Conservation (phyloP, 37 sponge, comb jelly and placozoan species). For the Cladorhizidae sp. region DNA sequence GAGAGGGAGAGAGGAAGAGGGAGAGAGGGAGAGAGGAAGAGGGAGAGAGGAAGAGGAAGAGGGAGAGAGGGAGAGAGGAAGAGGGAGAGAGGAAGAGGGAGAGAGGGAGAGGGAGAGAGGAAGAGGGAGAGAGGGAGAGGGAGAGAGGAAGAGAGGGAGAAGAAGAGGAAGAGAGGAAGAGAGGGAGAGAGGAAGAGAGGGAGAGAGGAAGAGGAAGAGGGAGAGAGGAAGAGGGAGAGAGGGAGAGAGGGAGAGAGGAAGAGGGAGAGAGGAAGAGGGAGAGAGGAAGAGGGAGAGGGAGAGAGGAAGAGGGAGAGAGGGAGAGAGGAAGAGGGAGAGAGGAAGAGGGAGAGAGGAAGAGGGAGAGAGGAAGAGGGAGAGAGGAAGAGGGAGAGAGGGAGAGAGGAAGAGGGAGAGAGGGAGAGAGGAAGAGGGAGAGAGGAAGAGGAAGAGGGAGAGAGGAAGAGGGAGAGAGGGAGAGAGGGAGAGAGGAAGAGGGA, state of each 20-base stretch:
- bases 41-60: neutral
- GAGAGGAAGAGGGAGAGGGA: too few species aligned
- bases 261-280: neutral
- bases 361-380: too few species aligned
- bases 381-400: too few species aligned
- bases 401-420: too few species aligned
- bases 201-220: neutral
- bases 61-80: neutral
- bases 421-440: too few species aligned
- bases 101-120: neutral
- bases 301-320: too few species aligned
- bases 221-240: neutral
- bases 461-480: too few species aligned
- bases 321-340: too few species aligned
- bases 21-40: neutral
- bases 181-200: neutral
- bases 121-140: too few species aligned
- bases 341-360: too few species aligned
- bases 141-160: neutral
- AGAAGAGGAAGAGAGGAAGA: constrained; percentile 1
- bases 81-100: constrained; percentile 30
- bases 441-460: too few species aligned
- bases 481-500: too few species aligned
- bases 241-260: neutral
- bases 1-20: neutral